Base-by-base conservation (phyloP, 2,797 vertebrate genomes). In the Phaenicophaeus curvirostris region DNA sequence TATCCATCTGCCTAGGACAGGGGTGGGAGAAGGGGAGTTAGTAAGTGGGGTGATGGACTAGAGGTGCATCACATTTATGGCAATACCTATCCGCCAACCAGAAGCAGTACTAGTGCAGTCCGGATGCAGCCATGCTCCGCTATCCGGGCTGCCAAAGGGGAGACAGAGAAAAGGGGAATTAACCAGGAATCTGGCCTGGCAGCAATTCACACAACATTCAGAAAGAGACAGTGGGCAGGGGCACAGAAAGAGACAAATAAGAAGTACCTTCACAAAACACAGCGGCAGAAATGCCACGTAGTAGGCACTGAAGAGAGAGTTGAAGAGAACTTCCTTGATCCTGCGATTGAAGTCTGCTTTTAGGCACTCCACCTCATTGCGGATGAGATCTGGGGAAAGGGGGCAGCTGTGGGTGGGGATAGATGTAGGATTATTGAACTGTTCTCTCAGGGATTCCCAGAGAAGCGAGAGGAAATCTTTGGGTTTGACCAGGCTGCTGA, bases 251-350 rank as follows among this genome's bases (percentile, higher is more conserved):
- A 68, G 69, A 24, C 48, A 55, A 57, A 48, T 37, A 82, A 92
- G 63, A 96, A 98, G 72, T 95, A 99, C 99, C 98, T 99, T 99
- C 95, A 99, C 99, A 73, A 99, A 99, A 97, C 99, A 99, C 80
- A 99, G 98, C 3, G 99, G 99, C 96, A 99, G 98, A 97, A 99
- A 99, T 39, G 99, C 99, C 76, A 99, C 99, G 0, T 99, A 99
- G 97, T 99, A 99, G 94, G 99, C 99, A 94, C 99, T 99, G 98
- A 99, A 99, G 94, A 99, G 98, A 41, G 99, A 99, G 97, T 99
- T 99, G 98, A 99, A 99, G 89, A 99, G 98, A 91, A 99, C 99
- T 97, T 99, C 99, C 97, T 99, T 99, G 96, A 99, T 99, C 77
- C 99, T 98, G 67, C 99, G 99, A 97, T 99, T 99, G 97, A 99